A percentile compares a stretch with the other conserved stretches of the same genome.
phyloP scores from a whole-genome alignment of 2,888 invertebrate genomes.

The Machimus atricapillus region DNA sequence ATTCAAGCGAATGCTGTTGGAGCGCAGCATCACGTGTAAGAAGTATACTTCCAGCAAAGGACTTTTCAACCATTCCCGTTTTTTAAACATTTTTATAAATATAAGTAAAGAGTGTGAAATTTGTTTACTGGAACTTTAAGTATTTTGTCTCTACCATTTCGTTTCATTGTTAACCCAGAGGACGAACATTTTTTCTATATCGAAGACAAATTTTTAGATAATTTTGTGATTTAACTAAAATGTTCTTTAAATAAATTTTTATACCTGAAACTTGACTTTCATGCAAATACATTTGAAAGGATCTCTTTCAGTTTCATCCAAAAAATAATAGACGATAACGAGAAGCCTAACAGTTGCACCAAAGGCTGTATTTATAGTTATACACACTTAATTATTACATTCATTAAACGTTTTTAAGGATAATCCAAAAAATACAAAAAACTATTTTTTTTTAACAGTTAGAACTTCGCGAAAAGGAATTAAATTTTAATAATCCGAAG shows the following conservation, averaged over 20 bases:
- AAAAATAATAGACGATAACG: no score
- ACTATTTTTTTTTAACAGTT: no score
- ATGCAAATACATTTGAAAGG: not conserved
- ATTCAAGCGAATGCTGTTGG: conserved; percentile 48
- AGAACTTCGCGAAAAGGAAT: no score
- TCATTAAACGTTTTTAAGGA: no score
- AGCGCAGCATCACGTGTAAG: conserved; percentile 51
- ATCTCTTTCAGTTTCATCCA: no score
- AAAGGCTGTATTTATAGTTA: no score
- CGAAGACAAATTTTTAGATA: not conserved
- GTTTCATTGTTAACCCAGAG: not conserved
- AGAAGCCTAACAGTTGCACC: no score
- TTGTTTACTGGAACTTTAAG: not conserved
- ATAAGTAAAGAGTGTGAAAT: not conserved
- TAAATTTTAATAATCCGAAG: no score
- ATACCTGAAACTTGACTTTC: not conserved
- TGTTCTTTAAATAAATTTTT: conserved; percentile 19
- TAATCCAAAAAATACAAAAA: no score
- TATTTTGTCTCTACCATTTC: not conserved
- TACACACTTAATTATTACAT: no score
- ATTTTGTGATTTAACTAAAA: conserved; percentile 37
- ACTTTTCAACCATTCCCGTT: not conserved
- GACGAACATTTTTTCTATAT: conserved; percentile 18
- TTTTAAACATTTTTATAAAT: not conserved
- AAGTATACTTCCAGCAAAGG: not conserved